Evolutionary conservation across 2,797 vertebrate species (phyloP), one percentile per base, ranked within the genome.

Genomic region (Paguma larvata): DNA sequence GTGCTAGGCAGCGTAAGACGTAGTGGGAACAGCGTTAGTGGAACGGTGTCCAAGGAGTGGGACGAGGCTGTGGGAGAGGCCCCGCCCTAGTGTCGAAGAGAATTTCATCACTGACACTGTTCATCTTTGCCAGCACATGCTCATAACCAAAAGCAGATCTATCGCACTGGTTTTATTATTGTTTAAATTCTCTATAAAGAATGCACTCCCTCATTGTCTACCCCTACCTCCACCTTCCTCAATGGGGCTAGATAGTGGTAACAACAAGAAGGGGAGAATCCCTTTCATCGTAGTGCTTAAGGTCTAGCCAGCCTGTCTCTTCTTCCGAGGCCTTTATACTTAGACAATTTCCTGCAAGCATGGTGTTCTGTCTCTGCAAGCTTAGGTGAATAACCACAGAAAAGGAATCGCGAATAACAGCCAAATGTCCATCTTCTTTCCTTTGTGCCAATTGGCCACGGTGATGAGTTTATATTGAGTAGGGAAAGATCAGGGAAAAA

Each of bases 161-260:
- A 16, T 4, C 65, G 19, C 18, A 92, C 56, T 73, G 65, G 23
- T 53, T 89, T 95, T 56, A 73, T 56, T 38, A 12, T 48, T 56
- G 70, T 83, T 95, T 44, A 56, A 73, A 56, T 83, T 91, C 44
- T 82, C 56, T 48, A 9, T 56, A 21, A 59, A 96, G 90, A 91
- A 62, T 7, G 8, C 19, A 18, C 41, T 75, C 3, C 56, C 38
- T 84, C 65, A 14, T 32, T 92, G 75, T 84, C 32, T 15, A 7
- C 23, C 30, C 32, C 6, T 5, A 41, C 7, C 48, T 44, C 11
- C 23, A 59, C 44, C 53, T 48, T 51, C 63, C 46, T 6, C 11
- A 90, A 83, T 79, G 59, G 32, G 19, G 30, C 73, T 12, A 21
- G 73, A 68, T 5, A 34, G 68, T 30, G 27, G 34, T 21, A 19